Evolutionary conservation across 2,888 invertebrate genomes (phyloP).

Genomic region (Sphinx pinastri): DNA sequence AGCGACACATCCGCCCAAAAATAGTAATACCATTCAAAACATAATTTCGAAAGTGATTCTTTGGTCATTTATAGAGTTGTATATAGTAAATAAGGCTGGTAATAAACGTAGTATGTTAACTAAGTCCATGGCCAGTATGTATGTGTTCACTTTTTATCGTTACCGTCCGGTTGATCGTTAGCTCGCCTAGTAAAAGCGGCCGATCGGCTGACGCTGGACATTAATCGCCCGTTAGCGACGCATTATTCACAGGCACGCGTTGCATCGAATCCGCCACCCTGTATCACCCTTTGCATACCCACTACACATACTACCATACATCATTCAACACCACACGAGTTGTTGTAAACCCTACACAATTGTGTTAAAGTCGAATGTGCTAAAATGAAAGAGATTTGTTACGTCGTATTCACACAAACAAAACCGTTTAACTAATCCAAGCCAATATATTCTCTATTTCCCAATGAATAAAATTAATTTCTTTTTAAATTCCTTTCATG

Average conservation of each 20-base stretch:
- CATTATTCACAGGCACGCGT: conserved; percentile 83
- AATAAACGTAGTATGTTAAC: neutral
- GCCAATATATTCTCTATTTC: conserved; percentile 80
- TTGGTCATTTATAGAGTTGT: neutral
- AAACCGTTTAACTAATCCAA: conserved; percentile 77
- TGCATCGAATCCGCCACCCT: conserved; percentile 71
- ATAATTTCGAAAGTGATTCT: too few species aligned
- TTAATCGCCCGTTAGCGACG: conserved; percentile 81
- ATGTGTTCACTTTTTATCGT: conserved; percentile 34
- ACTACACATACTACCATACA: conserved; percentile 36
- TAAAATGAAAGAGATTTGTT: conserved; percentile 27
- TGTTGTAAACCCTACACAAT: conserved; percentile 38
- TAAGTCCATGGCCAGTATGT: neutral
- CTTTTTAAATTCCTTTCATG: conserved; percentile 71
- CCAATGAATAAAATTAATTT: conserved; percentile 78
- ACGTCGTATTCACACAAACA: conserved; percentile 37
- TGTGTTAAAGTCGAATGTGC: conserved; percentile 34
- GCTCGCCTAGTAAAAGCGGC: conserved; percentile 58
- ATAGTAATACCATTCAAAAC: too few species aligned
- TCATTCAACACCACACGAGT: conserved; percentile 31
- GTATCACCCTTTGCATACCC: conserved; percentile 58
- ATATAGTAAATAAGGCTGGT: neutral
- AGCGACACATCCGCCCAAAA: too few species aligned
- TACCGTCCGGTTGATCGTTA: conserved; percentile 44
- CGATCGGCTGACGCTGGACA: conserved; percentile 66